A percentile compares a stretch with the other conserved stretches of the same genome.
These are phyloP conservation scores for Enteromius thamalakanensis DNA, from an alignment of 2,797 vertebrate species.

Conservation along the genomic window DNA sequence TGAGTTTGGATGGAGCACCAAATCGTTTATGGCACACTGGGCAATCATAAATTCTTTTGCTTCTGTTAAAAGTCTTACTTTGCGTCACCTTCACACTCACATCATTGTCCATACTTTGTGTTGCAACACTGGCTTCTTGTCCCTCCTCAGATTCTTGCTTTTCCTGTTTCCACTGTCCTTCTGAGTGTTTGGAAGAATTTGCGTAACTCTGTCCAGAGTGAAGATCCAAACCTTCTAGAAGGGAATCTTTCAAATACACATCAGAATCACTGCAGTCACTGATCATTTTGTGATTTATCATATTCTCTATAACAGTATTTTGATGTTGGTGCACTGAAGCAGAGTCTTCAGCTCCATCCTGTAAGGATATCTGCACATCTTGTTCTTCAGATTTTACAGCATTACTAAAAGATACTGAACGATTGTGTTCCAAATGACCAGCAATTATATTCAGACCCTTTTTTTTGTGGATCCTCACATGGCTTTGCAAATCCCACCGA, in stretches of 20 bases:
- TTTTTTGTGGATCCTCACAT: conserved; percentile 73
- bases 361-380: not conserved
- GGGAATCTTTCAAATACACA: conserved; percentile 44
- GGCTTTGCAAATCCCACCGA: conserved; percentile 77
- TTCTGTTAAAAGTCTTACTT: not conserved
- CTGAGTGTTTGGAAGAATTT: not conserved
- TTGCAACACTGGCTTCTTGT: not conserved
- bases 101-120: not conserved
- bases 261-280: not conserved
- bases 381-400: not conserved
- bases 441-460: conserved; percentile 28
- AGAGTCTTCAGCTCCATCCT: not conserved
- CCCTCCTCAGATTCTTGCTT: not conserved
- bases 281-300: not conserved
- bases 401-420: not conserved
- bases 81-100: not conserved
- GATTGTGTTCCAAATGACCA: not conserved
- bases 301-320: not conserved
- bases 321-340: not conserved
- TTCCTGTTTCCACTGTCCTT: not conserved
- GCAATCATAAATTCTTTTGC: conserved; percentile 70
- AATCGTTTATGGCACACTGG: conserved; percentile 80
- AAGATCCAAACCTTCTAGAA: not conserved
- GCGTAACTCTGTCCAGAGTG: not conserved
- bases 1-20: conserved; percentile 81